Percentiles rank a stretch among this genome's conserved stretches.
phyloP scores from a whole-genome alignment of 2,888 invertebrate genomes.

The Prosapia bicincta region DNA sequence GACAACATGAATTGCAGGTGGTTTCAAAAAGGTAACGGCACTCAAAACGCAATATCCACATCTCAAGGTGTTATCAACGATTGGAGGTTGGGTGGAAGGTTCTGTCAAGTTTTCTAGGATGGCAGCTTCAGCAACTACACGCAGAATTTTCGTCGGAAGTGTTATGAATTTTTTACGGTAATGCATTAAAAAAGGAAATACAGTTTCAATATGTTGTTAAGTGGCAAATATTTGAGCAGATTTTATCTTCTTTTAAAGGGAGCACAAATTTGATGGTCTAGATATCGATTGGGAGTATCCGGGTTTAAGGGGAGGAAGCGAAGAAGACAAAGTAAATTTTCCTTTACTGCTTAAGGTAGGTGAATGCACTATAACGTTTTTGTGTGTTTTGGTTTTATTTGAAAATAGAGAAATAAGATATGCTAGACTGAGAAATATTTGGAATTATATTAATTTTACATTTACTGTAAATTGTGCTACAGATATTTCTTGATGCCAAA shows the following conservation, averaged over 20 bases:
- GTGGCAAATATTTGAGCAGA: no score
- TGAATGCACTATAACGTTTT: no score
- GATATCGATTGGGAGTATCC: conserved; percentile 30
- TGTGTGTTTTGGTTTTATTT: no score
- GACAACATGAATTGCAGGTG: no score
- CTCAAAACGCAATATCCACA: conserved; percentile 7
- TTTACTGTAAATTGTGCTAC: no score
- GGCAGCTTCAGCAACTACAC: neutral
- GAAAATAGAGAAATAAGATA: no score
- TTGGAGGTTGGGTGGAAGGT: conserved; percentile 27
- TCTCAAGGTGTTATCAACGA: conserved; percentile 22
- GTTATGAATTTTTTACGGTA: conserved; percentile 24
- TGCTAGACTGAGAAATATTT: no score
- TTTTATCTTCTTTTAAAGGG: conserved; percentile 9
- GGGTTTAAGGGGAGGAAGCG: conserved; percentile 23
- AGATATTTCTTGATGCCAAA: neutral
- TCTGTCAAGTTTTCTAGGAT: conserved; percentile 27
- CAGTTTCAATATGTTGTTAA: no score
- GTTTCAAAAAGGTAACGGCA: neutral
- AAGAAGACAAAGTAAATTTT: conserved; percentile 28
- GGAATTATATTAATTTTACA: no score
- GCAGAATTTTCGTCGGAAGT: conserved; percentile 15
- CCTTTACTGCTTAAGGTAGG: conserved; percentile 25
- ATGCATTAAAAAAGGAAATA: no score
- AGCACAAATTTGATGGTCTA: conserved; percentile 26